Percentiles rank a stretch among this genome's conserved stretches.
phyloP scores from a whole-genome alignment of 2,888 invertebrate species.

The Acrobasis repandana region DNA sequence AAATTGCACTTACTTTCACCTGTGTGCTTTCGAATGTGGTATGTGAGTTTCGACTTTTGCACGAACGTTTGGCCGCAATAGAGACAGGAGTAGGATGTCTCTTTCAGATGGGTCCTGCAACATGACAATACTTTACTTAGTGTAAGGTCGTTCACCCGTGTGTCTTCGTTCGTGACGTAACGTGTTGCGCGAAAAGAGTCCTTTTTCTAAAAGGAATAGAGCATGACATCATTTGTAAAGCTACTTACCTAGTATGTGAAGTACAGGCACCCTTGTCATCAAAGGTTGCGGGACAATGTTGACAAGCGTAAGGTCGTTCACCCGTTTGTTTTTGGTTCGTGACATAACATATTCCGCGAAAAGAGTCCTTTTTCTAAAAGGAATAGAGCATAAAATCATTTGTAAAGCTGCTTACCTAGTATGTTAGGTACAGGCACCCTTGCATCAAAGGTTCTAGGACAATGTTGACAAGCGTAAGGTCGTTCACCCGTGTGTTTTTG shows the following conservation, averaged over 20 bases:
- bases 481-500: conserved; percentile 80
- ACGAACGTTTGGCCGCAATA: conserved; percentile 82
- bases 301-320: conserved; percentile 81
- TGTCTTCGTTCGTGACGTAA: conserved; percentile 81
- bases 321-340: conserved; percentile 82
- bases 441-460: conserved; percentile 79
- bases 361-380: no score
- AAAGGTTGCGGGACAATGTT: conserved; percentile 78
- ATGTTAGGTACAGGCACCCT: conserved; percentile 82
- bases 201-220: no score
- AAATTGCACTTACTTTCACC: conserved; percentile 73
- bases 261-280: conserved; percentile 83
- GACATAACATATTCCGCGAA: conserved; percentile 83
- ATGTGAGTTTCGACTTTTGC: conserved; percentile 81
- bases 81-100: conserved; percentile 71
- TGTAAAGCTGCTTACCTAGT: conserved; percentile 48
- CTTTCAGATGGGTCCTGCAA: conserved; percentile 74
- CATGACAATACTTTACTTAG: conserved; percentile 47
- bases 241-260: conserved; percentile 67
- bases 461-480: conserved; percentile 80
- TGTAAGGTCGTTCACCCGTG: conserved; percentile 82
- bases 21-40: conserved; percentile 81
- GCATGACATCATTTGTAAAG: no score
- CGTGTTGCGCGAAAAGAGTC: no score
- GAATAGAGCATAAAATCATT: no score